Evolutionary conservation across 1,140 invertebrate species (phyloP).

Genomic region (Anagrus nilaparvatae): DNA sequence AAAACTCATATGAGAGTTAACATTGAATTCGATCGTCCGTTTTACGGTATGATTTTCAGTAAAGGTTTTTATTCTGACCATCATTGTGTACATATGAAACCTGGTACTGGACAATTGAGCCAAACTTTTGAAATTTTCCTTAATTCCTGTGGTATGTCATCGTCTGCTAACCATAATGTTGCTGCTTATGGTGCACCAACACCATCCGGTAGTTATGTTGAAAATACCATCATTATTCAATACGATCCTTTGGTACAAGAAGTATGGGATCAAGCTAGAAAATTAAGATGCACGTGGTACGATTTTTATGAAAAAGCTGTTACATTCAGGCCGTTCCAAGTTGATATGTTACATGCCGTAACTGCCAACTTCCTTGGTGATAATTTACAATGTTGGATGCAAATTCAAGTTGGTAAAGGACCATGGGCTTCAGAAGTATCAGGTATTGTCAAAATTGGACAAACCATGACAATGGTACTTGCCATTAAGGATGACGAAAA

Average conservation of each 20-base stretch:
- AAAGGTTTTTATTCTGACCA: constrained; percentile 85
- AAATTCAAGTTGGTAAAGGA: constrained; percentile 88
- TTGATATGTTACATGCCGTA: constrained; percentile 88
- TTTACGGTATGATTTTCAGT: constrained; percentile 93
- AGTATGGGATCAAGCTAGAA: constrained; percentile 77
- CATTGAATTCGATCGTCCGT: constrained; percentile 88
- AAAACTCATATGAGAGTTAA: constrained; percentile 92
- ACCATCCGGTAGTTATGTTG: constrained; percentile 82
- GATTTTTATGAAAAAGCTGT: constrained; percentile 92
- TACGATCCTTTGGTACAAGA: constrained; percentile 92
- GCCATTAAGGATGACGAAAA: constrained; percentile 93
- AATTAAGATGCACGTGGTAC: constrained; percentile 86
- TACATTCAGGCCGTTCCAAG: constrained; percentile 86
- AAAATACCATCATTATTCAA: constrained; percentile 91
- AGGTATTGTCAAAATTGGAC: constrained; percentile 89
- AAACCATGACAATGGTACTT: constrained; percentile 92
- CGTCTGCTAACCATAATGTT: constrained; percentile 74
- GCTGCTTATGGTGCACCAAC: constrained; percentile 68
- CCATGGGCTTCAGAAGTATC: constrained; percentile 91
- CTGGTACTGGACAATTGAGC: constrained; percentile 77
- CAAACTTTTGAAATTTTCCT: constrained; percentile 88
- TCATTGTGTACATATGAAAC: constrained; percentile 83
- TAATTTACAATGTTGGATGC: constrained; percentile 94
- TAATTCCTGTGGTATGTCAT: constrained; percentile 84
- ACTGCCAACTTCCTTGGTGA: constrained; percentile 91